A percentile compares a stretch with the other conserved stretches of the same genome.
Evolutionary conservation across 2,113 vertebrate species (phyloP).

Genomic region (Syngnathoides biaculeatus): DNA sequence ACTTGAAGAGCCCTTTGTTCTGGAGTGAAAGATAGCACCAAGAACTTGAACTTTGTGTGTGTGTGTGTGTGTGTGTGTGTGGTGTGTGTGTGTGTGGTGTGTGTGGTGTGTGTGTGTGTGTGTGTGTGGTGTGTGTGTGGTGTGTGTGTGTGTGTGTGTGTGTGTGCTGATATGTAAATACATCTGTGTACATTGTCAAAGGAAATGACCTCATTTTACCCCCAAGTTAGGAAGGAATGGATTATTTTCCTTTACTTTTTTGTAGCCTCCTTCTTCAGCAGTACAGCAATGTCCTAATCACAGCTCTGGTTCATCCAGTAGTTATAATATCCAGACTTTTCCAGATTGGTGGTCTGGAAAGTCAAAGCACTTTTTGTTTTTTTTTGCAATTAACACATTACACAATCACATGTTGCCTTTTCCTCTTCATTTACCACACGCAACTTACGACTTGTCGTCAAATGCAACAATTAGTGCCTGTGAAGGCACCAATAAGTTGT

Average conservation of each 20-base stretch:
- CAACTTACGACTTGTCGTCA: not conserved
- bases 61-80: constrained; percentile 24
- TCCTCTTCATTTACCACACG: not conserved
- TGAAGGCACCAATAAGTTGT: too few species aligned
- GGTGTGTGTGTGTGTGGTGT: constrained; percentile 30
- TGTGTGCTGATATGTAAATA: constrained; percentile 23
- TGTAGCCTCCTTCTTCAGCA: constrained; percentile 26
- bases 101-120: too few species aligned
- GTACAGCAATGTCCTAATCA: constrained; percentile 43
- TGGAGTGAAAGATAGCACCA: constrained; percentile 59
- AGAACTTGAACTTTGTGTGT: constrained; percentile 29
- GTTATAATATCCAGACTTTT: not conserved
- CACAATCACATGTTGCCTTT: not conserved
- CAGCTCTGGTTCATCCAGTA: constrained; percentile 18
- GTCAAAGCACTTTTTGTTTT: constrained; percentile 15
- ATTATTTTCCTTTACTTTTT: constrained; percentile 55
- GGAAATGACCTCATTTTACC: constrained; percentile 77
- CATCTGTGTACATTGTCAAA: constrained; percentile 64
- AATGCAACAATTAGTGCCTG: not conserved
- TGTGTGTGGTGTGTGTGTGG: constrained; percentile 24
- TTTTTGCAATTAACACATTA: constrained; percentile 15
- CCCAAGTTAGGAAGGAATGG: constrained; percentile 64
- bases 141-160: constrained; percentile 33
- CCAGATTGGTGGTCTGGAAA: constrained; percentile 30
- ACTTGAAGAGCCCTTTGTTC: constrained; percentile 59